Conservation (phyloP, 2,113 vertebrate species). For the Bufo bufo region DNA sequence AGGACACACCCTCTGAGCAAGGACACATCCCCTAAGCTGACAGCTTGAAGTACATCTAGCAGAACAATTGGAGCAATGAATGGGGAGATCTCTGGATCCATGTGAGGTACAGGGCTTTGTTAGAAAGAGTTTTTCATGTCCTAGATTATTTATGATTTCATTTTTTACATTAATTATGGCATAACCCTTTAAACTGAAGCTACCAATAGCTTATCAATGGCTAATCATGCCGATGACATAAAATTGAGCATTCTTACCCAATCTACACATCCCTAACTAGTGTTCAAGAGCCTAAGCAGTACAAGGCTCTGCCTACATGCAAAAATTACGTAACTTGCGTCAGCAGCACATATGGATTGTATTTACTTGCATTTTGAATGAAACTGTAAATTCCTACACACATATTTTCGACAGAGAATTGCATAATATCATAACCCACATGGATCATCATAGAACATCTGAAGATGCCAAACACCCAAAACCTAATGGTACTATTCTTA, state of each 20-base stretch:
- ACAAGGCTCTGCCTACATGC: constrained; percentile 19
- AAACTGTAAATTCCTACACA: background rate
- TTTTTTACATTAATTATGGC: too few relatives aligned
- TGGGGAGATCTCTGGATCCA: too few relatives aligned
- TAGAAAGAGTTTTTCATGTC: too few relatives aligned
- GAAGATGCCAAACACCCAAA: background rate
- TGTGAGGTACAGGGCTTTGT: too few relatives aligned
- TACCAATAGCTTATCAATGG: background rate
- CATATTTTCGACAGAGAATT: background rate
- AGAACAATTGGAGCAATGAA: too few relatives aligned
- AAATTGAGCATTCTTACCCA: background rate
- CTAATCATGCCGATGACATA: background rate
- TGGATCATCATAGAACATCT: background rate
- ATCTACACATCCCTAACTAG: background rate
- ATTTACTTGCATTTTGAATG: background rate
- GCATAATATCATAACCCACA: background rate
- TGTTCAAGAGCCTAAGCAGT: background rate
- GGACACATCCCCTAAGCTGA: too few relatives aligned
- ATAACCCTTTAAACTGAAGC: too few relatives aligned
- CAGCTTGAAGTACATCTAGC: too few relatives aligned
- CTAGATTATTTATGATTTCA: too few relatives aligned
- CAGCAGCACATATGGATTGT: constrained; percentile 44
- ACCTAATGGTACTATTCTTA: background rate
- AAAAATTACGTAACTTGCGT: constrained; percentile 35
- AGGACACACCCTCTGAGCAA: too few relatives aligned